Evolutionary conservation across 2,113 vertebrate species (phyloP), one percentile per base, ranked within the genome.

Genomic region (Mustela nigripes): DNA sequence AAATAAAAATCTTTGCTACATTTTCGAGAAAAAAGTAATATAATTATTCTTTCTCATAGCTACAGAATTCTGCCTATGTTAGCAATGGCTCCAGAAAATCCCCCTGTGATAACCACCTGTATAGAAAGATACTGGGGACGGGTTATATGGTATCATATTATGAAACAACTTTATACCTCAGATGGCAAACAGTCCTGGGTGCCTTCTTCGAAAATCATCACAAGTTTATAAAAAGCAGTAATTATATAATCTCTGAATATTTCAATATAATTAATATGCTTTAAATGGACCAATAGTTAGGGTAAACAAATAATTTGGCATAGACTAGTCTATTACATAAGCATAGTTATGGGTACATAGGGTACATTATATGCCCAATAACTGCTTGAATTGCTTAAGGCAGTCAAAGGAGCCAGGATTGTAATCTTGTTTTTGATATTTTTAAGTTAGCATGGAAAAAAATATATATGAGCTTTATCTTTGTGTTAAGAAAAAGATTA

Each of bases 401-500:
- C 53, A 69, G 12, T 1, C 10, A 58, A 79, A 80, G 62, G 11
- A 63, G 18, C 42, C 11, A 74, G 60, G 9, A 1, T 22, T 36
- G 7, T 89, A 36, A 74, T 83, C 48, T 92, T 89, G 58, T 73
- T 79, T 94, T 85, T 65, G 1, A 62, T 50, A 26, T 91, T 80
- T 91, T 50, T 62, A 89, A 36, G n/a, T 21, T 50, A 58, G 9
- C 26, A 36, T 74, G n/a, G 53, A 33, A 53, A 86, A 80, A 62
- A 24, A 28, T 22, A 90, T 53, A 74, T 83, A 10, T 11, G 79
- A 91, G 22, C 24, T 95, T 88, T 56, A 56, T 50, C 42, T 45
- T 71, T 71, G 11, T 82, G 39, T 89, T 71, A 79, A 91, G 42
- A 74, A 93, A 97, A 91, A 62, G 39, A 83, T 62, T 8, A 87